Conservation (phyloP, 2,888 invertebrate genomes). For the Helicoverpa assulta region DNA sequence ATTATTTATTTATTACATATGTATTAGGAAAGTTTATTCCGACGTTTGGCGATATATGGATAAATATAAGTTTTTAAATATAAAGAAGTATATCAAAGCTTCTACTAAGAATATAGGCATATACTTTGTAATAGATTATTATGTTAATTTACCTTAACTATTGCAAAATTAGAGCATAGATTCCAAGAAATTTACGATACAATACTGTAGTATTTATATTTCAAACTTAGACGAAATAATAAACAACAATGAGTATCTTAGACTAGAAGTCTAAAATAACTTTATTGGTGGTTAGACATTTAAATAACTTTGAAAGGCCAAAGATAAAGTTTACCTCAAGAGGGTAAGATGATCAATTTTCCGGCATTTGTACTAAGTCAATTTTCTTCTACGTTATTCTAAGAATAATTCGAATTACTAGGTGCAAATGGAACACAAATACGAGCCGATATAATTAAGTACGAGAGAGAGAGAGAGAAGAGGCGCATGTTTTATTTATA, state of each 20-base stretch:
- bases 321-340: not conserved
- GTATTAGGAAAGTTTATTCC: not conserved
- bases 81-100: no score
- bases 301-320: not conserved
- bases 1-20: not conserved
- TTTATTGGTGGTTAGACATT: no score
- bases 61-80: no score
- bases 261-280: no score
- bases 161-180: no score
- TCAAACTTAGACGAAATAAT: no score
- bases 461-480: slow-evolving; percentile 23
- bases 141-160: no score
- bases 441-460: slow-evolving; percentile 21
- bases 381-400: slow-evolving; percentile 8
- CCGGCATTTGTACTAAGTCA: slow-evolving; percentile 3
- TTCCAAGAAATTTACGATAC: no score
- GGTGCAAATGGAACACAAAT: slow-evolving; percentile 17
- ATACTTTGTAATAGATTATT: no score
- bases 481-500: slow-evolving; percentile 65
- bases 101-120: no score
- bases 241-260: no score
- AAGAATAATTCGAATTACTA: slow-evolving; percentile 40
- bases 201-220: no score
- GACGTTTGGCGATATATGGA: not conserved
- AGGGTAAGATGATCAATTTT: not conserved